phyloP scores from a whole-genome alignment of 2,888 invertebrate genomes.

The Napeogenes sylphis region DNA sequence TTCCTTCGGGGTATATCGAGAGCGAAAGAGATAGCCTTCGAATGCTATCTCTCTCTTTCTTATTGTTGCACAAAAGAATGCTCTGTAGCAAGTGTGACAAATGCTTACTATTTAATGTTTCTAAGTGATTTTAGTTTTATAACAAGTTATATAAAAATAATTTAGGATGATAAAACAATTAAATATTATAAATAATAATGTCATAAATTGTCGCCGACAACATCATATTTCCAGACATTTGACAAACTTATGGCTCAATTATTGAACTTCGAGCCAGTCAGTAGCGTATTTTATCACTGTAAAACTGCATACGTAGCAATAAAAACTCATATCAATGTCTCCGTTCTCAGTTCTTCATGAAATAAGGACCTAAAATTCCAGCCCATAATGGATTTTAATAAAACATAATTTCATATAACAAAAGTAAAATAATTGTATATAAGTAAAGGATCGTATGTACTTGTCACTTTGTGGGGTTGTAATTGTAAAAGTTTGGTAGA shows the following conservation, averaged over 20 bases:
- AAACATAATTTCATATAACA: slow-evolving; percentile 9
- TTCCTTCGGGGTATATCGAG: too few species aligned
- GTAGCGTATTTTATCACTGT: slow-evolving; percentile 32
- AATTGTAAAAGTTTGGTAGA: slow-evolving; percentile 4
- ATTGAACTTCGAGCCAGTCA: slow-evolving; percentile 29
- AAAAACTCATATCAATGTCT: slow-evolving; percentile 25
- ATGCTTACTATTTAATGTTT: too few species aligned
- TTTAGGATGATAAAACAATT: too few species aligned
- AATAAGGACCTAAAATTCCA: slow-evolving; percentile 10
- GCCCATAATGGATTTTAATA: slow-evolving; percentile 13
- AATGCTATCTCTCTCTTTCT: too few species aligned
- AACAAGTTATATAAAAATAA: too few species aligned
- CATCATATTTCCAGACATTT: slow-evolving; percentile 22
- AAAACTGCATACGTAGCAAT: slow-evolving; percentile 32
- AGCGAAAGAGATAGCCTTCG: too few species aligned
- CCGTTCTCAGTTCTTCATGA: slow-evolving; percentile 5
- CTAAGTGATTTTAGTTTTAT: too few species aligned
- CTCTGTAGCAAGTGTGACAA: too few species aligned
- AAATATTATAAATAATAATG: too few species aligned
- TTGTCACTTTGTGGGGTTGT: slow-evolving; percentile 17
- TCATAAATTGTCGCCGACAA: too few species aligned
- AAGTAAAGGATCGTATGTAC: slow-evolving; percentile 10
- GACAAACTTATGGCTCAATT: slow-evolving; percentile 28
- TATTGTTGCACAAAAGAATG: too few species aligned
- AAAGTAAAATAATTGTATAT: slow-evolving; percentile 7